Evolutionary conservation across 2,113 vertebrate genomes (phyloP).

Genomic region (Eretmodus cyanostictus): DNA sequence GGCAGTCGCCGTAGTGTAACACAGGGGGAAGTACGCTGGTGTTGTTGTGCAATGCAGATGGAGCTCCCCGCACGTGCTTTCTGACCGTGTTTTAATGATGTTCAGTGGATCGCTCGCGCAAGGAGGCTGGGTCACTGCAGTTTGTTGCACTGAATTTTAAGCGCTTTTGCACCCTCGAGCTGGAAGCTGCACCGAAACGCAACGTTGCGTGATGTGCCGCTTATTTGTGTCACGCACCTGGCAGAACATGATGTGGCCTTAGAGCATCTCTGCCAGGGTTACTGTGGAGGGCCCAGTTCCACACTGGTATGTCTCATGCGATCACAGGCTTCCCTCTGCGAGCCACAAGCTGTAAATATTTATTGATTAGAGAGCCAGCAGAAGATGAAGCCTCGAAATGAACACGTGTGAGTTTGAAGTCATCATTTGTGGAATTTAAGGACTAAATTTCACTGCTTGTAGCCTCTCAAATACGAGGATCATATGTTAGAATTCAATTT

Average conservation of each 20-base stretch:
- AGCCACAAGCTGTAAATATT: neutral
- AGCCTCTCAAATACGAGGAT: rapidly evolving
- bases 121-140: neutral
- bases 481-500: neutral
- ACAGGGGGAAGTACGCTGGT: neutral
- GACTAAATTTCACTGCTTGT: neutral
- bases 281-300: neutral
- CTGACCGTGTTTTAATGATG: neutral
- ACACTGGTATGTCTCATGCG: neutral
- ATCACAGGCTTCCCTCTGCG: neutral
- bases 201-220: neutral
- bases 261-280: neutral
- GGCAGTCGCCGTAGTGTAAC: neutral
- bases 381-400: neutral
- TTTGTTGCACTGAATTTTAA: neutral
- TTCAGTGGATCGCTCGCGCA: neutral
- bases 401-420: neutral
- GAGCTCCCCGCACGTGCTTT: neutral
- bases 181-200: neutral
- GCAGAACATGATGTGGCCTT: neutral
- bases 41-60: neutral
- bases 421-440: neutral
- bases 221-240: constrained; percentile 15
- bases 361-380: neutral
- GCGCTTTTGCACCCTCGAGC: neutral